Evolutionary conservation across 2,113 vertebrate genomes (phyloP).

Genomic region (Etheostoma cragini): DNA sequence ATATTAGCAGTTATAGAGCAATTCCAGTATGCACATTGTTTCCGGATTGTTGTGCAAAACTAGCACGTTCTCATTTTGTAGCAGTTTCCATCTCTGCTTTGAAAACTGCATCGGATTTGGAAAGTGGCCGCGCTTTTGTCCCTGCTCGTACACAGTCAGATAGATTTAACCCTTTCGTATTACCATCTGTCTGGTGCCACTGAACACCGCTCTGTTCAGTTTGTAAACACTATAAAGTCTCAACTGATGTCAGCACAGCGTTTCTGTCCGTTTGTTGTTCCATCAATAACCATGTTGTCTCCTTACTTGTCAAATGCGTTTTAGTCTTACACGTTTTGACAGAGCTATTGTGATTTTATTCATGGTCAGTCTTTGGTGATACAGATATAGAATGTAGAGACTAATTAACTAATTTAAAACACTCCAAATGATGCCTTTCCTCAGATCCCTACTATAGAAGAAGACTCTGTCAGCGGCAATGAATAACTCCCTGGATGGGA

Average conservation of each 20-base stretch:
- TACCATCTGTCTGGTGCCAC: constrained; percentile 19
- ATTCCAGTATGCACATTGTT: neutral
- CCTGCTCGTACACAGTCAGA: constrained; percentile 58
- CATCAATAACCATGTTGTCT: neutral
- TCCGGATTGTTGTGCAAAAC: neutral
- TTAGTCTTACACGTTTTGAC: neutral
- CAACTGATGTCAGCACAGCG: neutral
- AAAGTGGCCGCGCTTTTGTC: constrained; percentile 82
- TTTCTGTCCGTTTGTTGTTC: neutral
- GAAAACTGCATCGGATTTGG: constrained; percentile 67
- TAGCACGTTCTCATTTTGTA: neutral
- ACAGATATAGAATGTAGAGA: rapidly evolving
- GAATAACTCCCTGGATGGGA: constrained; percentile 80
- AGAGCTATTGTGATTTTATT: neutral
- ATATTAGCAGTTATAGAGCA: neutral
- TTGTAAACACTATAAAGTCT: neutral
- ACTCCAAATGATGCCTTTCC: neutral
- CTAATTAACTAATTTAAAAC: neutral
- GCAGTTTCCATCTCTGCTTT: constrained; percentile 4
- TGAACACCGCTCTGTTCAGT: neutral
- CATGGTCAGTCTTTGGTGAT: neutral
- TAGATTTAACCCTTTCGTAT: constrained; percentile 80
- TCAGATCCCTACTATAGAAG: constrained; percentile 9
- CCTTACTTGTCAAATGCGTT: neutral
- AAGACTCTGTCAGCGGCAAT: constrained; percentile 53